Evolutionary conservation across 2,113 vertebrate species (phyloP).

Genomic region (Sakesphorus luctuosus): DNA sequence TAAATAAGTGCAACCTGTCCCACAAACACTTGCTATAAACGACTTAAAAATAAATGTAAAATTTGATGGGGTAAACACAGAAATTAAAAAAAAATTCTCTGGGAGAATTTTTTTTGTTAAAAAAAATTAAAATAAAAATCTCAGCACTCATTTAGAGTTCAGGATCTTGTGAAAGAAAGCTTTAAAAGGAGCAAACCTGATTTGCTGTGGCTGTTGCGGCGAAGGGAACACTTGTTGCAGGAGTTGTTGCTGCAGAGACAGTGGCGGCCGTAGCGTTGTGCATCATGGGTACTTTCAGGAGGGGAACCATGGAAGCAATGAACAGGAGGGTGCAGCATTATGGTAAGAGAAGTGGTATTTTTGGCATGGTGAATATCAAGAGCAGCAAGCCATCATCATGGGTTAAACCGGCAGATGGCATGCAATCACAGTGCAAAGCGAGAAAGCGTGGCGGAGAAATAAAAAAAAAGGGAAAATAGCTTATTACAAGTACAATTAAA

Average conservation of each 20-base stretch:
- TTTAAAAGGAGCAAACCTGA: conserved; percentile 99
- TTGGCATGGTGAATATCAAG: conserved; percentile 93
- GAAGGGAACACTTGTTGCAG: conserved; percentile 99
- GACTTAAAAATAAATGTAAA: conserved; percentile 81
- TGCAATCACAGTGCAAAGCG: conserved; percentile 98
- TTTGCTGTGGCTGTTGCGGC: conserved; percentile 99
- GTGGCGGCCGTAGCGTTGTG: conserved; percentile 99
- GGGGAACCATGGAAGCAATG: conserved; percentile 89
- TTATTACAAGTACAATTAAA: conserved; percentile 96
- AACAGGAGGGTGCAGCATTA: conserved; percentile 97
- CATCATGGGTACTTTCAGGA: conserved; percentile 99
- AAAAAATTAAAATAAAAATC: conserved; percentile 66
- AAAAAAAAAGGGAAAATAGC: conserved; percentile 92
- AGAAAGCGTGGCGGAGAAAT: conserved; percentile 93
- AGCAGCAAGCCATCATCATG: conserved; percentile 94
- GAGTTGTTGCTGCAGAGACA: conserved; percentile 99
- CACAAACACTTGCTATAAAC: conserved; percentile 81
- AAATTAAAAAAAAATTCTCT: conserved; percentile 84
- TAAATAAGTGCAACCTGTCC: conserved; percentile 93
- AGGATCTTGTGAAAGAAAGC: conserved; percentile 99
- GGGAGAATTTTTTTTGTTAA: conserved; percentile 83
- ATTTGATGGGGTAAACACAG: conserved; percentile 86
- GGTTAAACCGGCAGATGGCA: conserved; percentile 99
- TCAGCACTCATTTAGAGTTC: conserved; percentile 97
- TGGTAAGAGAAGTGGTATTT: conserved; percentile 90